Base-by-base conservation (phyloP, 2,797 vertebrate species). In the Phrynocephalus guinanensis region DNA sequence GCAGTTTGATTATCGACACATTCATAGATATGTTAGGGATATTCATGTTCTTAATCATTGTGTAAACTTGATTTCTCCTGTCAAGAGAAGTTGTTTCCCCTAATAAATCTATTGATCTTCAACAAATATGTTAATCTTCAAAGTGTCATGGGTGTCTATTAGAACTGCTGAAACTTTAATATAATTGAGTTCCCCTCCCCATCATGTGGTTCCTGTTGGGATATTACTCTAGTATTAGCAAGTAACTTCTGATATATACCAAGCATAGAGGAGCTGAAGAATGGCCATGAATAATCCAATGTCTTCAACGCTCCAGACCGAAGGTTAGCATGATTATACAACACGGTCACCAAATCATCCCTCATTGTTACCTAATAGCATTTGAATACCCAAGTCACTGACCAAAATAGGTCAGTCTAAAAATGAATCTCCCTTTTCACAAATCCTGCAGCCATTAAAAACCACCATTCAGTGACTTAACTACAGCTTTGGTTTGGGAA, bases 391-490 rank as follows among this genome's bases (percentile, higher is more conserved):
- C 48, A 26, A 76, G 22, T 63, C 30, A 24, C 38, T 86, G 82
- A 6, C 76, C 67, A 79, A 84, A 88, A 84, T 50, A 56, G 79
- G 30, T 28, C 2, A 68, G 1, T 28, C 72, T 83, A 88, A 90
- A 52, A 85, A 92, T 63, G 9, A 60, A 75, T 90, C 66, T 90
- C n/a, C 44, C 71, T 79, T 91, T 28, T 72, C 82, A 88, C 20
- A 87, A 16, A 73, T 77, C 13, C 71, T 87, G 77, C 38, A 0
- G 20, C 71, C 84, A 52, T 79, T 90, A 79, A 91, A 63, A 89
- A 52, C 82, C 63, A 88, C 8, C 78, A 33, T 82, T 76, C 85
- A 67, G 38, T 66, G 67, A 5, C 76, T 0, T 80, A 1, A 26
- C 48, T 60, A 38, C 5, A 80, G 60, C 60, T 63, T 80, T 91